Evolutionary conservation across 2,113 vertebrate species (phyloP).

Genomic region (Bujurquina vittata): DNA sequence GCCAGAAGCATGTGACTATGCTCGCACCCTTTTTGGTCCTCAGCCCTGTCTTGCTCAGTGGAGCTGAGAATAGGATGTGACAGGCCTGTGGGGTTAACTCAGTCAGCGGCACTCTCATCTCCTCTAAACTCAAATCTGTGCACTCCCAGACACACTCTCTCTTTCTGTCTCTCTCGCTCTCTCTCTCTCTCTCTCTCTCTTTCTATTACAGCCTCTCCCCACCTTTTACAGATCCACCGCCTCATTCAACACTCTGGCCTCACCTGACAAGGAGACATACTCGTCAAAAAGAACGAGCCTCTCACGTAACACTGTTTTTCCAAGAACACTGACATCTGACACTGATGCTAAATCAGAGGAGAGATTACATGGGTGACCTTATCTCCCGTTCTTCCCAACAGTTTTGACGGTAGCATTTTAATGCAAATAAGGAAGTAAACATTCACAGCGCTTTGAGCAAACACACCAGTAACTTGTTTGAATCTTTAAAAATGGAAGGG

Average conservation of each 20-base stretch:
- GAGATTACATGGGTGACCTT: conserved; percentile 50
- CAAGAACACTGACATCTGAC: conserved; percentile 38
- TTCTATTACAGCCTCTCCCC: conserved; percentile 23
- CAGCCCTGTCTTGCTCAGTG: conserved; percentile 72
- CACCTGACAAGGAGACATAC: conserved; percentile 49
- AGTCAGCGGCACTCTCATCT: conserved; percentile 65
- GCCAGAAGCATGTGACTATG: conserved; percentile 73
- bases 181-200: conserved; percentile 16
- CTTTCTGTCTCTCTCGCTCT: conserved; percentile 5
- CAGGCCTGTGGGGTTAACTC: conserved; percentile 77
- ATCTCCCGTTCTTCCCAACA: conserved; percentile 21
- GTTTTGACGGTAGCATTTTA: conserved; percentile 45
- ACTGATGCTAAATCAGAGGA: conserved; percentile 8
- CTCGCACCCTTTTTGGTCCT: conserved; percentile 63
- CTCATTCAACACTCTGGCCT: conserved; percentile 32
- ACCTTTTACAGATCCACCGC: conserved; percentile 25
- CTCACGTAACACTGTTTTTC: conserved; percentile 7
- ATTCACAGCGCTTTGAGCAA: conserved; percentile 31
- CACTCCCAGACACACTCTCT: conserved; percentile 39
- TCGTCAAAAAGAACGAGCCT: conserved; percentile 18
- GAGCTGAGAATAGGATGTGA: conserved; percentile 79
- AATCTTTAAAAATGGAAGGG: conserved; percentile 16
- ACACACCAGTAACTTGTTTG: conserved; percentile 36
- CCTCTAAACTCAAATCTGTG: conserved; percentile 61
- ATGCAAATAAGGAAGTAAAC: conserved; percentile 51